phyloP scores from a whole-genome alignment of 2,113 vertebrate species.

The Macquaria australasica region DNA sequence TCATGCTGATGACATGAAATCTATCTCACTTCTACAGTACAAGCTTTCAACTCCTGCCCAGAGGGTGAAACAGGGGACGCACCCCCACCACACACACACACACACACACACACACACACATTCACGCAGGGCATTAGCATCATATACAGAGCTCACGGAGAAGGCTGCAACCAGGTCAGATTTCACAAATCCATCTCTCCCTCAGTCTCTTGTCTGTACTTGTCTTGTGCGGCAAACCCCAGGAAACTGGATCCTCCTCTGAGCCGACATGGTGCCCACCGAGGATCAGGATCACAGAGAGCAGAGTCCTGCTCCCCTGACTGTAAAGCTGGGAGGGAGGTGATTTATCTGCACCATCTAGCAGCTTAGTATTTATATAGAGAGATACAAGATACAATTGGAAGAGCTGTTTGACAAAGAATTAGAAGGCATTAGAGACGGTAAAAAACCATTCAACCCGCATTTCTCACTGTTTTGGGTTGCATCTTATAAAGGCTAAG shows the following conservation, averaged over 20 bases:
- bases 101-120: conserved; percentile 4
- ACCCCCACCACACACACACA: conserved; percentile 12
- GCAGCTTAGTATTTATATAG: conserved; percentile 1
- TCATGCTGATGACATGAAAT: conserved; percentile 36
- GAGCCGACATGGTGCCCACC: conserved; percentile 38
- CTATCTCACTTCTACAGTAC: conserved; percentile 15
- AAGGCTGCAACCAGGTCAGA: conserved; percentile 60
- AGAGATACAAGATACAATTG: background rate
- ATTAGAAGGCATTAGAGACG: background rate
- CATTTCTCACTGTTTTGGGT: background rate
- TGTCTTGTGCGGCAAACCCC: conserved; percentile 43
- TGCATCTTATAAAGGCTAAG: background rate
- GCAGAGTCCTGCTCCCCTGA: conserved; percentile 5
- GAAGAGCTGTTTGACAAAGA: background rate
- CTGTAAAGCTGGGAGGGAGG: conserved; percentile 19
- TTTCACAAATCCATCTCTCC: conserved; percentile 78
- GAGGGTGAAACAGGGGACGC: conserved; percentile 39
- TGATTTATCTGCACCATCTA: conserved; percentile 4
- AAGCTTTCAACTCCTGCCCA: conserved; percentile 35
- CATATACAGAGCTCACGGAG: conserved; percentile 19
- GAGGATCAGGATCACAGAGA: conserved; percentile 22
- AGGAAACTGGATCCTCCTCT: conserved; percentile 75
- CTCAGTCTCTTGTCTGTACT: conserved; percentile 68
- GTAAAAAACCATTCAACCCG: background rate
- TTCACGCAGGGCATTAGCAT: conserved; percentile 28